phyloP scores from a whole-genome alignment of 2,113 vertebrate genomes.

The Laterallus jamaicensis region DNA sequence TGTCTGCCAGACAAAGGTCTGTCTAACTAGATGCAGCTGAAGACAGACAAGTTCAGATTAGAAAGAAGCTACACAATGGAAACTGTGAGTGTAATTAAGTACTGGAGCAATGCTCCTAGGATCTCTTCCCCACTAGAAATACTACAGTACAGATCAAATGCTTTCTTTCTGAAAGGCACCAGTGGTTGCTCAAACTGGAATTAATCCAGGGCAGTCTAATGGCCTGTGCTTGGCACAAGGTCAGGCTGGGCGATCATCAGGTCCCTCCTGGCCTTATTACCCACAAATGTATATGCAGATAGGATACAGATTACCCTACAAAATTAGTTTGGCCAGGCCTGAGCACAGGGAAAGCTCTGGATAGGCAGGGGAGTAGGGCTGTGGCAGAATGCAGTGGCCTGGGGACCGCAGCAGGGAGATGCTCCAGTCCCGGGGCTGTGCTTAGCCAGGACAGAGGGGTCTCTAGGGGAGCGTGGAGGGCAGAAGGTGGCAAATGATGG shows the following conservation, averaged over 20 bases:
- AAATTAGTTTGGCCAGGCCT: neutral
- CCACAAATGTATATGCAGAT: neutral
- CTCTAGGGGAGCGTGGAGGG: neutral
- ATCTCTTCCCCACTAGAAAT: neutral
- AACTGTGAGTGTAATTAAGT: slow-evolving; percentile 18
- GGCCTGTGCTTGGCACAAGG: neutral
- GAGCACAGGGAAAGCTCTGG: neutral
- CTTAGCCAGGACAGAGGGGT: neutral
- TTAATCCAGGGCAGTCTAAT: neutral
- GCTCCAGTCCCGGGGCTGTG: neutral
- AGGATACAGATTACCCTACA: neutral
- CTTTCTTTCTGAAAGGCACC: neutral
- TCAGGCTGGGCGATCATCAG: neutral
- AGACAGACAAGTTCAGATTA: slow-evolving; percentile 1
- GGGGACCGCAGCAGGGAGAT: neutral
- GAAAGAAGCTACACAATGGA: neutral
- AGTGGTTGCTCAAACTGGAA: neutral
- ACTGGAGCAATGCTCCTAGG: neutral
- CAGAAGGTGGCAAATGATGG: too few relatives aligned
- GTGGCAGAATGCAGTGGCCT: fast-evolving
- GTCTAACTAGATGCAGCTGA: neutral
- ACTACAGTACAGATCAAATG: neutral
- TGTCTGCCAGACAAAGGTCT: neutral
- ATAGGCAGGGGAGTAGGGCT: neutral
- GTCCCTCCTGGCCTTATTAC: neutral